Evolutionary conservation across 2,888 invertebrate species (phyloP), one percentile per base, ranked within the genome.

Genomic region (Eilema depressum): DNA sequence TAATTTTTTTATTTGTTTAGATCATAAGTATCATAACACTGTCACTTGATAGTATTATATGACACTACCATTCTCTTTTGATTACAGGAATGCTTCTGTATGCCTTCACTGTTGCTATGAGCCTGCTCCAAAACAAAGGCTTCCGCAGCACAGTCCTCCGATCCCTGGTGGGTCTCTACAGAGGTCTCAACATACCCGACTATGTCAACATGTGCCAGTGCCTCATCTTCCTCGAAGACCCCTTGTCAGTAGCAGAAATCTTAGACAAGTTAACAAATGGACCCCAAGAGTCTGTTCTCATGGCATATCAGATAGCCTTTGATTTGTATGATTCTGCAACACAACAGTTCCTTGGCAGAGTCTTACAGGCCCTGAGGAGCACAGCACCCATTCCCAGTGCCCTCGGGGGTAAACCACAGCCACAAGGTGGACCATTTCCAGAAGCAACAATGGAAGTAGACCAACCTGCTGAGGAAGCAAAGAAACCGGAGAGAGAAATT

Each of bases 161-260:
- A 30, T 97, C 98, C 25, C 96, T 99, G 69, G 99, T 99, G 10
- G 97, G 97, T 68, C 96, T 99, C 1, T 99, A 99, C 91, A 96
- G 98, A 80, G 98, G 98, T 70, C 96, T 99, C 57, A 97, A 97
- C 30, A 97, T 98, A 37, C 99, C 99, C 0, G 99, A 99, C 91
- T 99, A 99, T 91, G 99, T 99, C 25, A 99, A 98, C 91, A 99
- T 99, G 98, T 99, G 99, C 86, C 98, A 99, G 94, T 99, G 99
- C 91, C 96, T 99, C 71, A 99, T 99, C 82, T 99, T 99, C 91
- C 95, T 99, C 63, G 99, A 99, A 89, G 99, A 99, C 92, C 98
- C 99, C 0, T 93, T 98, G 25, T 97, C 98, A 37, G 99, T 99
- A 0, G 99, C 99, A 23, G 98, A 98, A 91, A 97, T 99, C 75